Percentiles rank a stretch among this genome's conserved stretches.
These are phyloP conservation scores for Nixonia krombeini DNA, from an alignment of 1,140 invertebrate genomes.

Conservation along the genomic window DNA sequence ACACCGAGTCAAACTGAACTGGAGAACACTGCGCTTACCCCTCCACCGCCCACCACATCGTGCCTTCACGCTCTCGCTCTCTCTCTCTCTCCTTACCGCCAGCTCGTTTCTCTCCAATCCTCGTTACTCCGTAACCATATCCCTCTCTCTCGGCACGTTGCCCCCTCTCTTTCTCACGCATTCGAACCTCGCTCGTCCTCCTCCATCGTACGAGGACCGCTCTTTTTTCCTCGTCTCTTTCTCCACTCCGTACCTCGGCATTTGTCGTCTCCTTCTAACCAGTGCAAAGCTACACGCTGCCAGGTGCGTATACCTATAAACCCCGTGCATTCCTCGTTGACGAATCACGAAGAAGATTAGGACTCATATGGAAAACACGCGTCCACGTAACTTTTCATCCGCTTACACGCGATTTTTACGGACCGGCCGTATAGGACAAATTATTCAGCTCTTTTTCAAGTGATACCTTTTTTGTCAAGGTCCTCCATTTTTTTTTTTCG, in stretches of 20 bases:
- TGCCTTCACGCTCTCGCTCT: no score
- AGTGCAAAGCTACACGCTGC: slow-evolving; percentile 18
- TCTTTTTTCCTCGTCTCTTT: slow-evolving; percentile 17
- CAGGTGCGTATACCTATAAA: slow-evolving; percentile 26
- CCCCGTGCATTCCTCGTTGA: slow-evolving; percentile 13
- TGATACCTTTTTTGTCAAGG: no score
- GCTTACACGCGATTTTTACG: no score
- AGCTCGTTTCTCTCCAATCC: neutral
- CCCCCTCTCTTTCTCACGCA: neutral
- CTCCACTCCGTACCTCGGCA: slow-evolving; percentile 13
- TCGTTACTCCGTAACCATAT: neutral
- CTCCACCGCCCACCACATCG: slow-evolving; percentile 26
- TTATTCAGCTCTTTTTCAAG: no score
- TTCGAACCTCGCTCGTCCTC: slow-evolving; percentile 7
- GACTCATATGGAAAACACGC: no score
- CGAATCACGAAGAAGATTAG: slow-evolving; percentile 22
- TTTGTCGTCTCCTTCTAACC: slow-evolving; percentile 13
- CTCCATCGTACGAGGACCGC: neutral
- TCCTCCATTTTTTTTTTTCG: no score
- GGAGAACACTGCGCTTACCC: slow-evolving; percentile 32
- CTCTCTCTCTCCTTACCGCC: slow-evolving; percentile 11
- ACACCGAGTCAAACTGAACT: slow-evolving; percentile 37
- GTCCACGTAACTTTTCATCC: no score
- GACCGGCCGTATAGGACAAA: no score
- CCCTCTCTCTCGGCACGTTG: neutral